Conservation (phyloP, 1,140 invertebrate species). For the Caerostris darwini region DNA sequence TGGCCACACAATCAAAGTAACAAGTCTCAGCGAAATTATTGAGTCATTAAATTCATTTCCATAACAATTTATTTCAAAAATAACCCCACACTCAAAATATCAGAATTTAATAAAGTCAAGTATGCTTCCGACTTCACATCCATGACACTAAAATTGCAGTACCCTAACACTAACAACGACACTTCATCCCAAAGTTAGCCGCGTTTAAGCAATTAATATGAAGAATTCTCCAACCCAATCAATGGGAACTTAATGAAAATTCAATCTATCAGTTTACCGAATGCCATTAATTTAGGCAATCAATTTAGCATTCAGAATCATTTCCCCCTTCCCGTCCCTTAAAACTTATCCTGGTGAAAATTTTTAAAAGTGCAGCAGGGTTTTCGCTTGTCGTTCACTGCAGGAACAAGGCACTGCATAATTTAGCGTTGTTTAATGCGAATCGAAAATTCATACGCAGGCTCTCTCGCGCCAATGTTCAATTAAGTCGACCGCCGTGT, state of each 20-base stretch:
- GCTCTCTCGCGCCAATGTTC: conserved; percentile 42
- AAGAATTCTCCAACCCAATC: conserved; percentile 25
- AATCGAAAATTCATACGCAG: conserved; percentile 57
- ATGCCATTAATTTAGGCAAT: conserved; percentile 2
- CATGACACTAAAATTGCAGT: not conserved
- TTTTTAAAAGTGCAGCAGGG: conserved; percentile 31
- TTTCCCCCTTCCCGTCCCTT: not conserved
- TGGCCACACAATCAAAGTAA: no score
- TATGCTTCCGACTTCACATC: not conserved
- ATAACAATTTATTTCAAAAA: not conserved
- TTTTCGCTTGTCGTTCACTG: not conserved
- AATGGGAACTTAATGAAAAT: conserved; percentile 42
- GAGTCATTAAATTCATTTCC: no score
- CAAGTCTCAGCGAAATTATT: no score
- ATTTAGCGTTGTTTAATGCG: conserved; percentile 67
- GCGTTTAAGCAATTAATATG: conserved; percentile 27
- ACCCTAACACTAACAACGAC: not conserved
- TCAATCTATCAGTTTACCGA: conserved; percentile 47
- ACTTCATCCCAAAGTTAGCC: not conserved
- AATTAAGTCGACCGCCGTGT: conserved; percentile 39
- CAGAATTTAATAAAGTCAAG: not conserved
- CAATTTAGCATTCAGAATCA: conserved; percentile 64
- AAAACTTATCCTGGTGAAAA: not conserved
- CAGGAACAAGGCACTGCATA: conserved; percentile 56
- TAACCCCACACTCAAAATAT: not conserved